These are phyloP conservation scores for Halichondria panicea DNA, from an alignment of 37 sponge, comb jelly and placozoan genomes.

Conservation along the genomic window DNA sequence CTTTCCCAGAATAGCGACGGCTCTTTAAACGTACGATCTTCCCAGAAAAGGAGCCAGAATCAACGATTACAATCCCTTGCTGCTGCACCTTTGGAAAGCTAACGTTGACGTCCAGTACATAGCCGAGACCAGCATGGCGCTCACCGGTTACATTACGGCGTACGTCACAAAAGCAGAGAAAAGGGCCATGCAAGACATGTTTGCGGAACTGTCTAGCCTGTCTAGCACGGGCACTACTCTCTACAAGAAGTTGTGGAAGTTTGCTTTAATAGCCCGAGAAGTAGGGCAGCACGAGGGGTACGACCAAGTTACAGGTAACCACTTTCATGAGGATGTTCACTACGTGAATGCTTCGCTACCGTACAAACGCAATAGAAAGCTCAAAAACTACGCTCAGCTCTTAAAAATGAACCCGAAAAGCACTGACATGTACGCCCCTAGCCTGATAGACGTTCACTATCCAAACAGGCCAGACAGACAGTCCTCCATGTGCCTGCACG, in stretches of 20 bases:
- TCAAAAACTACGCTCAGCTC: constrained; percentile 22
- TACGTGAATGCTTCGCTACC: constrained; percentile 47
- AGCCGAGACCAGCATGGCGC: constrained; percentile 45
- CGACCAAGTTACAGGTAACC: constrained; percentile 56
- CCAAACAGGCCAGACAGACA: constrained; percentile 35
- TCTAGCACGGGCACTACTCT: constrained; percentile 18
- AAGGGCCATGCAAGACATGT: constrained; percentile 58
- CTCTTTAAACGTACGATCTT: too few relatives aligned
- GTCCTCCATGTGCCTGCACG: constrained; percentile 50
- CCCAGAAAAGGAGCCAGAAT: constrained; percentile 34
- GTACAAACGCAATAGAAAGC: constrained; percentile 33
- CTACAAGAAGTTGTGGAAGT: constrained; percentile 44
- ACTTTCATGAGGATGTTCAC: constrained; percentile 40
- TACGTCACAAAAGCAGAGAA: constrained; percentile 68
- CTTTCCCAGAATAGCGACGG: constrained; percentile 41
- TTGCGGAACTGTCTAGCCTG: constrained; percentile 31
- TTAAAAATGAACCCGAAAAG: constrained; percentile 21
- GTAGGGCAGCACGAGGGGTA: constrained; percentile 48
- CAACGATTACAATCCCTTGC: constrained; percentile 62
- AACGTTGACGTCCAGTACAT: constrained; percentile 58
- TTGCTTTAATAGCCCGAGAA: constrained; percentile 28
- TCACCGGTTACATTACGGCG: constrained; percentile 53
- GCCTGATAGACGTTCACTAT: constrained; percentile 21
- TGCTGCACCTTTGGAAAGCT: constrained; percentile 58
- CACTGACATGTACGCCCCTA: constrained; percentile 12